A percentile compares a stretch with the other conserved stretches of the same genome.
These are phyloP conservation scores for Psilopogon haemacephalus DNA, from an alignment of 2,113 vertebrate genomes.

Conservation along the genomic window DNA sequence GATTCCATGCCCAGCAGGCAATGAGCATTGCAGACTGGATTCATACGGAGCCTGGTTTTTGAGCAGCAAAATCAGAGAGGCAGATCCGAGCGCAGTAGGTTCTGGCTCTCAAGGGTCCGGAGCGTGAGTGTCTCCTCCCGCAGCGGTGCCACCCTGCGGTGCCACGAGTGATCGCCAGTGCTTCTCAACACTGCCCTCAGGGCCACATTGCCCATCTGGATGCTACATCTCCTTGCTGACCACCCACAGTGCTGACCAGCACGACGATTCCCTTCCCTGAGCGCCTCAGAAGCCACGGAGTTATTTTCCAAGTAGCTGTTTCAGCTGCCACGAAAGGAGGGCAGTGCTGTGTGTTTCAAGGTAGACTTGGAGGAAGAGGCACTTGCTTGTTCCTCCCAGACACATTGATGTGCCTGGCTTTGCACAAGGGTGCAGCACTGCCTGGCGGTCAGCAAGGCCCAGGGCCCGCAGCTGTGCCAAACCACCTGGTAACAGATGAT, in stretches of 20 bases:
- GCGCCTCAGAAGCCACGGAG: not conserved
- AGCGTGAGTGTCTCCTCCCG: not conserved
- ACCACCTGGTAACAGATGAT: too few species aligned
- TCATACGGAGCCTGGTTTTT: not conserved
- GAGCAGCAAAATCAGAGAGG: not conserved
- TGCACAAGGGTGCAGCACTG: not conserved
- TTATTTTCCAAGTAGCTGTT: not conserved
- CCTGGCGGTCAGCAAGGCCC: not conserved
- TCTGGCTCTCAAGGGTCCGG: not conserved
- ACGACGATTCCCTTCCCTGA: not conserved
- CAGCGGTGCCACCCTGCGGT: not conserved
- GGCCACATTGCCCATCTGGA: accelerated
- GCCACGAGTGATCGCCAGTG: not conserved
- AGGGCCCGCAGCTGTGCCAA: not conserved
- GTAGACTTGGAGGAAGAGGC: not conserved
- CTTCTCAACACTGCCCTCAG: not conserved
- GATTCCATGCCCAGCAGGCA: not conserved
- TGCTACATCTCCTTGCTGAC: not conserved
- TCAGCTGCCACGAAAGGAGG: not conserved
- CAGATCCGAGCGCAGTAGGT: not conserved
- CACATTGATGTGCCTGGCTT: not conserved
- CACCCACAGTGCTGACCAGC: not conserved
- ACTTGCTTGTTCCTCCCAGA: not conserved
- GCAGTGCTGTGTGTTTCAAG: accelerated
- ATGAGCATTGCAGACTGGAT: not conserved